These are phyloP conservation scores for Chroicocephalus ridibundus DNA, from an alignment of 2,113 vertebrate species.

Conservation along the genomic window DNA sequence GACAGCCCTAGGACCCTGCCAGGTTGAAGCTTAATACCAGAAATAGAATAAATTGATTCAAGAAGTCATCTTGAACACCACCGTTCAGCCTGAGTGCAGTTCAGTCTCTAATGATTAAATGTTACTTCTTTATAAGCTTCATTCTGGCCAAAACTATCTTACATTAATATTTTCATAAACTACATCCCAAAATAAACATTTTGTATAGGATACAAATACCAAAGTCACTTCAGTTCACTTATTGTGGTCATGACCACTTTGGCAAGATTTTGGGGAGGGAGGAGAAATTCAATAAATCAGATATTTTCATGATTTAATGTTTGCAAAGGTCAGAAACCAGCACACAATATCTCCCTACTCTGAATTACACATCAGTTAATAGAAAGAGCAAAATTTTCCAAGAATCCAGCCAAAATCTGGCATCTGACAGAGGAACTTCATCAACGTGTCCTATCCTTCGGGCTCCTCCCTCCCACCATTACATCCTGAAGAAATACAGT, in stretches of 20 bases:
- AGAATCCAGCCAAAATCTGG: slow-evolving; percentile 62
- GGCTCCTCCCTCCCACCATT: not conserved
- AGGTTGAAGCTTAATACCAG: slow-evolving; percentile 53
- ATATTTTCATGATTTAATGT: slow-evolving; percentile 68
- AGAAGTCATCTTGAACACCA: slow-evolving; percentile 56
- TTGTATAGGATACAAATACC: slow-evolving; percentile 62
- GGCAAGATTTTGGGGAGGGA: slow-evolving; percentile 48
- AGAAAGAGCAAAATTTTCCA: slow-evolving; percentile 69
- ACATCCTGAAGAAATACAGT: not conserved
- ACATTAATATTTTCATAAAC: slow-evolving; percentile 67
- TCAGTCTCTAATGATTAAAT: slow-evolving; percentile 54
- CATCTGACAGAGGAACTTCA: slow-evolving; percentile 33
- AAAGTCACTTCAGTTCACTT: slow-evolving; percentile 69
- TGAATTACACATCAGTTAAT: slow-evolving; percentile 51
- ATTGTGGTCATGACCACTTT: slow-evolving; percentile 71
- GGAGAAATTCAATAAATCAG: slow-evolving; percentile 70
- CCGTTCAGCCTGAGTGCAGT: slow-evolving; percentile 43
- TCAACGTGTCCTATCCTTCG: not conserved
- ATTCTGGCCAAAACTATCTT: slow-evolving; percentile 54
- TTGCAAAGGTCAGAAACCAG: slow-evolving; percentile 69
- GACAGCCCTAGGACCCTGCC: slow-evolving; percentile 30
- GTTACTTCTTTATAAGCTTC: slow-evolving; percentile 57
- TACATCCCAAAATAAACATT: slow-evolving; percentile 66
- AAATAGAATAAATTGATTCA: slow-evolving; percentile 71
- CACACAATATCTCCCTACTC: slow-evolving; percentile 51